Base-by-base conservation (phyloP, 1,140 invertebrate genomes). In the Cydia pomonella region DNA sequence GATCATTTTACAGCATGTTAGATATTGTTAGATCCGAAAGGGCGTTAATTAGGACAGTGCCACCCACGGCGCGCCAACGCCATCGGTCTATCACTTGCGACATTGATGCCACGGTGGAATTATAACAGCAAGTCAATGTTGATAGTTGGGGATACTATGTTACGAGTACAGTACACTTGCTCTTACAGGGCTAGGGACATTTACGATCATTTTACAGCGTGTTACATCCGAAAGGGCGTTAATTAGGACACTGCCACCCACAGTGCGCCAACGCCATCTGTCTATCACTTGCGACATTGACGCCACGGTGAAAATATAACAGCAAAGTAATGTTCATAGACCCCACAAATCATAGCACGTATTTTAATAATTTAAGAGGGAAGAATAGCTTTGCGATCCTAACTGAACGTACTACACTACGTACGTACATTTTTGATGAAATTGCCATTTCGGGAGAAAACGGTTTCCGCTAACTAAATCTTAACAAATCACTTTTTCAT, bases 31-130 rank as follows among this genome's bases (percentile, higher is more conserved):
- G n/a, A 59, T 59, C n/a, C 2, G 64, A 38, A 66, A 69, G 33
- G 64, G 64, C 64, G 64, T 69, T 69, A 69, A 69, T 69, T 69
- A 69, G 64, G 64, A 41, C 64, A 69, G n/a, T 23, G 33, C 9
- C 64, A 38, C 64, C 64, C 64, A 69, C 64, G 33, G 9, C n/a
- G 64, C 64, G 64, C 64, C 64, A 33, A 69, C 64, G 64, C 64
- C 25, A 66, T 64, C 63, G 27, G n/a, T 29, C 16, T 38, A 33
- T 69, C 29, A 69, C 64, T 69, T 69, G 64, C 64, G 64, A 69
- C 64, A 69, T 69, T 41, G 18, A 12, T 9, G 33, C 2, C 29
- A 69, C 64, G 18, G 29, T 69, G 6, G 6, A 12, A 7, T 12
- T 59, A 59, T 23, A 59, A 59, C 53, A 59, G 53, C 3, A 23